Percentiles rank a stretch among this genome's conserved stretches.
phyloP scores from a whole-genome alignment of 2,113 vertebrate genomes.

The Catharus fuscescens region DNA sequence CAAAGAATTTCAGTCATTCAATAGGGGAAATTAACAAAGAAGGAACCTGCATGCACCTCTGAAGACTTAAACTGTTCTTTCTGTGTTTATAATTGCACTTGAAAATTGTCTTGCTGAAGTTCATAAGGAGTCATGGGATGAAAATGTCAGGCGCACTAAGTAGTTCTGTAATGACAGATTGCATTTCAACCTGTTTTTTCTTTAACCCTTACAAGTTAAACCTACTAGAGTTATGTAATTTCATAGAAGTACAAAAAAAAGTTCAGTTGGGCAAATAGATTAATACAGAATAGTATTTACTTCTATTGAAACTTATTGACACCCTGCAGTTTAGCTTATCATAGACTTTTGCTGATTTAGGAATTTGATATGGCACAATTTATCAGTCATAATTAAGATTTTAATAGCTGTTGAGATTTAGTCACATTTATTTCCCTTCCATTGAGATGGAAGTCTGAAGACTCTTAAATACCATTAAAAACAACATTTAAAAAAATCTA shows the following conservation, averaged over 20 bases:
- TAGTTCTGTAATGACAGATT: not conserved
- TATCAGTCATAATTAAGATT: not conserved
- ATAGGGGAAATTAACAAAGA: not conserved
- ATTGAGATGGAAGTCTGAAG: not conserved
- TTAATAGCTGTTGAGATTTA: slow-evolving; percentile 12
- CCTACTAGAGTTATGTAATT: not conserved
- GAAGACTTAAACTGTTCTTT: not conserved
- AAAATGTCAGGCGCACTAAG: not conserved
- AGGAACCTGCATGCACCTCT: not conserved
- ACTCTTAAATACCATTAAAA: not conserved
- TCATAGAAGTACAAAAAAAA: not conserved
- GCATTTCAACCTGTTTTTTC: not conserved
- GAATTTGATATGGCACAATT: not conserved
- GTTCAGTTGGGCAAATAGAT: not conserved
- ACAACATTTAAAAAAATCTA: not conserved
- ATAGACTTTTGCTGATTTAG: not conserved
- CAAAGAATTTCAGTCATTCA: not conserved
- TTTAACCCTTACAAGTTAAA: not conserved
- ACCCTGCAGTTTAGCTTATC: not conserved
- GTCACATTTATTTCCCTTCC: not conserved
- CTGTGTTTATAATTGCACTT: not conserved
- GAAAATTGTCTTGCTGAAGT: not conserved
- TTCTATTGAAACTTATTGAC: not conserved
- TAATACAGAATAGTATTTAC: not conserved
- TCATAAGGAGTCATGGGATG: not conserved